Percentiles rank a stretch among this genome's conserved stretches.
These are phyloP conservation scores for Patiria pectinifera DNA, from an alignment of 53 echinoderm and acorn worm genomes.

Conservation along the genomic window DNA sequence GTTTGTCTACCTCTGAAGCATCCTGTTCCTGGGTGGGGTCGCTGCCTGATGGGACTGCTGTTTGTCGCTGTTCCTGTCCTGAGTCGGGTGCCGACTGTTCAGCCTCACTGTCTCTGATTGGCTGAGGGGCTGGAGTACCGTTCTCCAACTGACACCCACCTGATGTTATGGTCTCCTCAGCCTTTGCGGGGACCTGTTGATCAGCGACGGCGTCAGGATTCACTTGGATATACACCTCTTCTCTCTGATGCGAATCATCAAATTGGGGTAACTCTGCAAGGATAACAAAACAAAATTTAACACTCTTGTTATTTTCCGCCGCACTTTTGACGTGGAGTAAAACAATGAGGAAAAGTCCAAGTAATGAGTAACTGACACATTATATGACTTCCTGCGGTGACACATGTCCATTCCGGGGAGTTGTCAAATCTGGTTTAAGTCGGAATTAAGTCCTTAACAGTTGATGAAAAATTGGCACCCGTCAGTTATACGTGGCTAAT, in stretches of 20 bases:
- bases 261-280: not conserved
- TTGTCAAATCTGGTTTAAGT: constrained; percentile 14
- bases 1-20: constrained; percentile 1
- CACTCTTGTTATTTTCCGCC: not conserved
- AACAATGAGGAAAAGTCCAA: not conserved
- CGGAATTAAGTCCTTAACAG: not conserved
- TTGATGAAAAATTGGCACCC: constrained; percentile 1
- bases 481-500: not conserved
- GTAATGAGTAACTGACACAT: not conserved
- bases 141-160: not conserved
- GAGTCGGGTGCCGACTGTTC: not conserved
- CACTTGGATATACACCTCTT: constrained; percentile 7
- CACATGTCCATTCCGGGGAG: not conserved
- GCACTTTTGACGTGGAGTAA: not conserved
- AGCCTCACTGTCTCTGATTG: constrained; percentile 2
- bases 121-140: not conserved
- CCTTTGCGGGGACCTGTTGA: not conserved
- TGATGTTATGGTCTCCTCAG: not conserved
- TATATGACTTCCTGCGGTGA: constrained; percentile 23
- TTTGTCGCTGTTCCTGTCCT: not conserved
- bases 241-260: not conserved
- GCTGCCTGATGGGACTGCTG: constrained; percentile 34
- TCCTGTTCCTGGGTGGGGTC: constrained; percentile 35
- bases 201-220: not conserved
- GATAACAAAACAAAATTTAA: not conserved